Conservation (phyloP, 2,113 vertebrate genomes). For the Nanorana parkeri region DNA sequence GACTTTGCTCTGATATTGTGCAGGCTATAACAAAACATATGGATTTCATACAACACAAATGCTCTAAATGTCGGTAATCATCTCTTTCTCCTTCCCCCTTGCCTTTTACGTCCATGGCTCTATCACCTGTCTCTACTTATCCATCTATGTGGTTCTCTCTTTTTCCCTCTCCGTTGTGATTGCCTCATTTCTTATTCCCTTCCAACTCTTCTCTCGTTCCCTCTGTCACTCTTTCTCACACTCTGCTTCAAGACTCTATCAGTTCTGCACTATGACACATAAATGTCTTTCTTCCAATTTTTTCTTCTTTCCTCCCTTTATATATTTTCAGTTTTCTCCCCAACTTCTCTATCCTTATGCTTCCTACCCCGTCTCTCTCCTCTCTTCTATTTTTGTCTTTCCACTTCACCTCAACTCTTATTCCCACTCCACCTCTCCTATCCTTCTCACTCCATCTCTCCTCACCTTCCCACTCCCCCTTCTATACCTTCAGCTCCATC, state of each 20-base stretch:
- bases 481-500: not conserved
- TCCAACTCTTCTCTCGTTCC: not conserved
- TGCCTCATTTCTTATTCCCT: not conserved
- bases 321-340: too few species aligned
- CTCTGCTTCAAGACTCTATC: not conserved
- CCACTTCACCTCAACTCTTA: not conserved
- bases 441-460: not conserved
- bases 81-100: not conserved
- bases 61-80: conserved; percentile 6
- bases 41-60: not conserved
- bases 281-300: not conserved
- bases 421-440: not conserved
- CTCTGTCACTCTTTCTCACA: not conserved
- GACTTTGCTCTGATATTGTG: conserved; percentile 19
- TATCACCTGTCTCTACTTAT: conserved; percentile 16
- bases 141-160: not conserved
- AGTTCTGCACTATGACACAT: not conserved
- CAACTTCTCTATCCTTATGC: not conserved
- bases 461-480: not conserved
- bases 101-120: not conserved
- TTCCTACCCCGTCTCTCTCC: too few species aligned
- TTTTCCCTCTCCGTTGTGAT: not conserved
- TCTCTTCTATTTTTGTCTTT: not conserved
- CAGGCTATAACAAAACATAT: conserved; percentile 12
- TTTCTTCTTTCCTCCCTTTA: not conserved